Base-by-base conservation (phyloP, 2,113 vertebrate genomes). In the Loxodonta africana region DNA sequence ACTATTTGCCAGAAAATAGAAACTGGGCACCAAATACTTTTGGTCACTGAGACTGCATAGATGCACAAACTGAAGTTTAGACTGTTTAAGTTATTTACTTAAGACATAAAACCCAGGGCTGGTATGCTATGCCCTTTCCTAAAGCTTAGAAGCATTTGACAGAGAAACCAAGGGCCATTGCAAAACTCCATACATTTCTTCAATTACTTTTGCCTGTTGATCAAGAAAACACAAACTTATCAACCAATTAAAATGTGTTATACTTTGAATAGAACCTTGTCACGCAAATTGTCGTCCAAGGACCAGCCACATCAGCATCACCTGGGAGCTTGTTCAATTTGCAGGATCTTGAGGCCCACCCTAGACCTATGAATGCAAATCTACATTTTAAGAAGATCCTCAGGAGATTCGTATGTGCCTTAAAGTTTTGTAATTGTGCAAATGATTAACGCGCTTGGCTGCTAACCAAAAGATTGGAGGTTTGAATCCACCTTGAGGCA, bases 151-250 rank as follows among this genome's bases (percentile, higher is more conserved):
- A 91, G 8, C 3, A 26, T 76, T 77, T 89, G 83, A 73, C 73
- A 57, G 74, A 81, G 46, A 95, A 95, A 76, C 46, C 83, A 85
- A 44, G 4, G 18, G 26, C 12, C 25, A 20, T 14, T 2, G 14
- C 2, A n/a, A 37, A 84, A 95, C 20, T 14, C 8, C 6, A 3
- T 4, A 53, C 30, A 46, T 51, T 96, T 67, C 37, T 46, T 53
- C 60, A 94, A 48, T 77, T 60, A 82, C 12, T 28, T 86, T 84
- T 92, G 48, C 67, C 46, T 83, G 90, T 92, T 86, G 41, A 53
- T 77, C 46, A 90, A 37, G 37, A 60, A 93, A 65, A 7, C 71
- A 37, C 18, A 25, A 80, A 95, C 51, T 37, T 74, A 11, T 78
- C 44, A 65, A 33, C 14, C 44, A 91, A 15, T 44, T 88, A 77